phyloP scores from a whole-genome alignment of 2,797 vertebrate genomes.

The Microcaecilia unicolor region DNA sequence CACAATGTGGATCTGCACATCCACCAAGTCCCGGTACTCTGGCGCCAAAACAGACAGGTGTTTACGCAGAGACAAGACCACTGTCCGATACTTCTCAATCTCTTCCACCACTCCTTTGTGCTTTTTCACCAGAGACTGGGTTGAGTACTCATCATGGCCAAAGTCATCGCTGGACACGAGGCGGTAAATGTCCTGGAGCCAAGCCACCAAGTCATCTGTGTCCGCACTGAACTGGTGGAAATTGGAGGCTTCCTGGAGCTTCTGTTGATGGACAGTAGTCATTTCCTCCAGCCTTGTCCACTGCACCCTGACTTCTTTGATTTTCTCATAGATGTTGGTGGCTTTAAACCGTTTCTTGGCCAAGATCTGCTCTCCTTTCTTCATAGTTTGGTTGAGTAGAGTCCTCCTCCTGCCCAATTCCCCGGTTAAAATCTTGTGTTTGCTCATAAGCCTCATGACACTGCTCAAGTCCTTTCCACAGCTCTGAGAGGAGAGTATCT shows the following conservation, averaged over 20 bases:
- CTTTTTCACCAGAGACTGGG: constrained; percentile 74
- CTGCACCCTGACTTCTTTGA: constrained; percentile 67
- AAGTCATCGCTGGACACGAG: constrained; percentile 90
- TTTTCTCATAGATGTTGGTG: constrained; percentile 61
- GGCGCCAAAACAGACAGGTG: constrained; percentile 68
- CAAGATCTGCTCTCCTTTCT: constrained; percentile 75
- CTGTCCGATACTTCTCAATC: constrained; percentile 70
- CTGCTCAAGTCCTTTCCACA: constrained; percentile 84
- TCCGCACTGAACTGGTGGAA: constrained; percentile 87
- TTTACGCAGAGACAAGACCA: constrained; percentile 60
- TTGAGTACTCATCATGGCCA: constrained; percentile 88
- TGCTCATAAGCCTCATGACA: constrained; percentile 66
- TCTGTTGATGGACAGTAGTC: constrained; percentile 59
- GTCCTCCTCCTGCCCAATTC: constrained; percentile 76
- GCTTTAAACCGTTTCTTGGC: constrained; percentile 58
- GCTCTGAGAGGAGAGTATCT: constrained; percentile 65
- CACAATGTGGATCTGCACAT: constrained; percentile 72
- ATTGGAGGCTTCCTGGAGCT: constrained; percentile 74
- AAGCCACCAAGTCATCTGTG: constrained; percentile 73
- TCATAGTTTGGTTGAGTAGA: constrained; percentile 72
- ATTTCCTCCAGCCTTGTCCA: constrained; percentile 88
- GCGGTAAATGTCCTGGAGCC: constrained; percentile 84
- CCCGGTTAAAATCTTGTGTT: constrained; percentile 78
- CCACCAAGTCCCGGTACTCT: constrained; percentile 66
- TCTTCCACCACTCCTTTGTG: constrained; percentile 72